These are phyloP conservation scores for Nothocercus nigrocapillus DNA, from an alignment of 2,113 vertebrate species.

Conservation along the genomic window DNA sequence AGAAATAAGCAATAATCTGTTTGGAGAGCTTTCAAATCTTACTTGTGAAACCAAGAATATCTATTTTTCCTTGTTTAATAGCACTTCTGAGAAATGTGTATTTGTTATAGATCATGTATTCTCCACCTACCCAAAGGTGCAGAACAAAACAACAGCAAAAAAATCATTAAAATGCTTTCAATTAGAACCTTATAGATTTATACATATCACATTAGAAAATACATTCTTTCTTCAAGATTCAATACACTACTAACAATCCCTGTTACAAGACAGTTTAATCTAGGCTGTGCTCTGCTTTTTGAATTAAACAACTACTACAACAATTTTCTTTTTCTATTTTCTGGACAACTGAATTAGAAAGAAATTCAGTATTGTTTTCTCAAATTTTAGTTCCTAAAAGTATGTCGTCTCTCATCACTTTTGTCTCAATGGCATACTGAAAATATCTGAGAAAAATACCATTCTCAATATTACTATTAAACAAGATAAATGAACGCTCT, in stretches of 20 bases:
- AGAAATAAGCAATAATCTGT: not conserved
- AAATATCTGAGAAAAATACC: not conserved
- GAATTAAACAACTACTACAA: not conserved
- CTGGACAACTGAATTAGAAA: not conserved
- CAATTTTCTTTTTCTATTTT: not conserved
- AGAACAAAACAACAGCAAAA: not conserved
- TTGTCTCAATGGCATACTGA: not conserved
- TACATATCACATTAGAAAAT: not conserved
- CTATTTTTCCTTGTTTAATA: not conserved
- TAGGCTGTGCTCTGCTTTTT: not conserved
- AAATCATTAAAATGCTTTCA: not conserved
- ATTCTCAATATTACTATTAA: not conserved
- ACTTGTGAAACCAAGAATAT: not conserved
- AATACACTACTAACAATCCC: not conserved
- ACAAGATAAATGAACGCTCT: not conserved
- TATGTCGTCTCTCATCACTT: fast-evolving
- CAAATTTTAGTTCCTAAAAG: not conserved
- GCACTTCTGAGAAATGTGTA: not conserved
- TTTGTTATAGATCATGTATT: not conserved
- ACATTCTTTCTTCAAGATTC: not conserved
- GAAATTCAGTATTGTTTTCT: not conserved
- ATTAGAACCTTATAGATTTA: not conserved
- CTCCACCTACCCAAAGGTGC: not conserved
- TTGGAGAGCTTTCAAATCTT: not conserved
- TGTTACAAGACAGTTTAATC: not conserved